Conservation (phyloP, 2,797 vertebrate species). For the Enteromius paludinosus region DNA sequence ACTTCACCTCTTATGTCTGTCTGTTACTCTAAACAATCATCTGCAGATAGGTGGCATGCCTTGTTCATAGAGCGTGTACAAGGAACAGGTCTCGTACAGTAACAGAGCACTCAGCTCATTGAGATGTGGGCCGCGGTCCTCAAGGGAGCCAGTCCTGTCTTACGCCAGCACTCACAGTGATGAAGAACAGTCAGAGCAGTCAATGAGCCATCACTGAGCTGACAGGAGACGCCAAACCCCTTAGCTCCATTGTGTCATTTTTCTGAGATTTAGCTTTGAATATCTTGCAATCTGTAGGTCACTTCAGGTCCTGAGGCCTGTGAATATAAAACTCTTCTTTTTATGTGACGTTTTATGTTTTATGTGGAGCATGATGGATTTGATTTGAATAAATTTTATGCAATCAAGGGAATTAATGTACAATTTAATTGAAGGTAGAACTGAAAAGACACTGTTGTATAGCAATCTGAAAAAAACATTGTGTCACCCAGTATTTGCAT, state of each 20-base stretch:
- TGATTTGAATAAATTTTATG: not conserved
- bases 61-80: not conserved
- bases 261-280: conserved; percentile 14
- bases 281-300: not conserved
- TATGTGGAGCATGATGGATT: not conserved
- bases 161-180: conserved; percentile 51
- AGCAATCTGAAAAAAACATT: not conserved
- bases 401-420: not conserved
- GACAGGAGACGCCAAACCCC: conserved; percentile 9
- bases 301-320: not conserved
- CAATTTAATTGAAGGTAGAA: not conserved
- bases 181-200: conserved; percentile 41
- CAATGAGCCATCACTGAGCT: conserved; percentile 46
- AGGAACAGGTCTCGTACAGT: conserved; percentile 28
- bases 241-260: not conserved
- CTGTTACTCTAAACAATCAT: not conserved
- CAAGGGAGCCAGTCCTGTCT: conserved; percentile 14
- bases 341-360: not conserved
- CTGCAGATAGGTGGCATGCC: not conserved
- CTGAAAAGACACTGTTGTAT: not conserved
- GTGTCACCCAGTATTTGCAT: not conserved
- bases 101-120: conserved; percentile 34
- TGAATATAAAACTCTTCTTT: not conserved
- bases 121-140: conserved; percentile 35
- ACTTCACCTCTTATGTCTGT: not conserved